These are phyloP conservation scores for Ochropleura plecta DNA, from an alignment of 2,888 invertebrate genomes.

Conservation along the genomic window DNA sequence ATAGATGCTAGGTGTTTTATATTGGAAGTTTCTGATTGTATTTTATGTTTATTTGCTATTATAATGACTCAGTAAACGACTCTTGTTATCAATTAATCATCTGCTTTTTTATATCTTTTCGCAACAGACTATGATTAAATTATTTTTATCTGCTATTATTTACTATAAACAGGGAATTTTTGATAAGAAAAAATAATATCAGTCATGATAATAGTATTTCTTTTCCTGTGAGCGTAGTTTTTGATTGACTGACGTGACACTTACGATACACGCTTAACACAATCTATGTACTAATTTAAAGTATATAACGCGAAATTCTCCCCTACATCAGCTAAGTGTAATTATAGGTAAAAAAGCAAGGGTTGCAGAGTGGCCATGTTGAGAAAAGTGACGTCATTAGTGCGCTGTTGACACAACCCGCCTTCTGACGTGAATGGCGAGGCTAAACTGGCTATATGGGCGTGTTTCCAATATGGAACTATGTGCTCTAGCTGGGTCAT, in stretches of 20 bases:
- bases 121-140: slow-evolving; percentile 13
- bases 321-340: slow-evolving; percentile 76
- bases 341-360: slow-evolving; percentile 82
- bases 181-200: slow-evolving; percentile 1
- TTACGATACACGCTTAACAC: slow-evolving; percentile 26
- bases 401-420: slow-evolving; percentile 86
- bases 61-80: slow-evolving; percentile 44
- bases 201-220: background rate
- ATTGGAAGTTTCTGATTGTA: slow-evolving; percentile 66
- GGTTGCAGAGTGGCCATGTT: slow-evolving; percentile 84
- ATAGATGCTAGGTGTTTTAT: slow-evolving; percentile 76
- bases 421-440: slow-evolving; percentile 83
- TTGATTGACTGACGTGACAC: background rate
- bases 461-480: slow-evolving; percentile 74
- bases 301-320: slow-evolving; percentile 63
- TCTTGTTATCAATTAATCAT: slow-evolving; percentile 34
- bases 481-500: slow-evolving; percentile 56
- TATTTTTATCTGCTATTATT: slow-evolving; percentile 31
- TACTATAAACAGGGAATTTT: slow-evolving; percentile 14
- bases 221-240: slow-evolving; percentile 4
- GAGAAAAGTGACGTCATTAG: slow-evolving; percentile 88
- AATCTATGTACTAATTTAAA: slow-evolving; percentile 58
- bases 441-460: slow-evolving; percentile 77
- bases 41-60: slow-evolving; percentile 63
- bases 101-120: background rate